Percentiles rank a stretch among this genome's conserved stretches.
Evolutionary conservation across 2,888 invertebrate species (phyloP).

Genomic region (Drosophila macrospina): DNA sequence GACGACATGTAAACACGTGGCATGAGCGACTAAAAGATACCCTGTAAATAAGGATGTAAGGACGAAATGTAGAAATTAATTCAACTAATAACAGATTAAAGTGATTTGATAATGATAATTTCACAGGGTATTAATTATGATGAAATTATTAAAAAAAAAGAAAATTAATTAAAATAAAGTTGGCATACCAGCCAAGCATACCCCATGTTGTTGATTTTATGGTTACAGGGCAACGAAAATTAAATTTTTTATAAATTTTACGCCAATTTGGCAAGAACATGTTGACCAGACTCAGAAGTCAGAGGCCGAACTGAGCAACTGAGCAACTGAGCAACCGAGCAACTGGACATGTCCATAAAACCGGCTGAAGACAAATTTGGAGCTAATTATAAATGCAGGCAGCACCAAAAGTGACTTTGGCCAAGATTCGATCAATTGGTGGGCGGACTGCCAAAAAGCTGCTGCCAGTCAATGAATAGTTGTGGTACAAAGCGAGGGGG

Average conservation of each 20-base stretch:
- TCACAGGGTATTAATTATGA: too few relatives aligned
- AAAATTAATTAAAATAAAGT: too few relatives aligned
- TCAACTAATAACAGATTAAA: too few relatives aligned
- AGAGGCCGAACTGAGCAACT: background rate
- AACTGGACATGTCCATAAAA: slow-evolving; percentile 70
- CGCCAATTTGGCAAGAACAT: slow-evolving; percentile 60
- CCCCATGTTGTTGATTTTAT: background rate
- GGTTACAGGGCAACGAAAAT: slow-evolving; percentile 41
- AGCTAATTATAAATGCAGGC: slow-evolving; percentile 77
- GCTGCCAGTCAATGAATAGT: slow-evolving; percentile 12
- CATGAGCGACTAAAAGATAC: too few relatives aligned
- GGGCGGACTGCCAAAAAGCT: slow-evolving; percentile 54
- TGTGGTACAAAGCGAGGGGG: background rate
- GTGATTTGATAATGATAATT: too few relatives aligned
- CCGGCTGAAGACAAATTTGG: slow-evolving; percentile 74
- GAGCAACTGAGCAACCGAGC: too few relatives aligned
- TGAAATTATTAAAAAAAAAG: too few relatives aligned
- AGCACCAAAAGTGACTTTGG: slow-evolving; percentile 53
- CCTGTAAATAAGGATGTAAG: too few relatives aligned
- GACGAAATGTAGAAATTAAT: too few relatives aligned
- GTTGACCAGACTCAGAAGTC: slow-evolving; percentile 40
- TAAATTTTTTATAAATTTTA: slow-evolving; percentile 68
- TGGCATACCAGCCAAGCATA: background rate
- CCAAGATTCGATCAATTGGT: slow-evolving; percentile 32
- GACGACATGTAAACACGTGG: too few relatives aligned